Base-by-base conservation (phyloP, 2,113 vertebrate species). In the Tympanuchus pallidicinctus region DNA sequence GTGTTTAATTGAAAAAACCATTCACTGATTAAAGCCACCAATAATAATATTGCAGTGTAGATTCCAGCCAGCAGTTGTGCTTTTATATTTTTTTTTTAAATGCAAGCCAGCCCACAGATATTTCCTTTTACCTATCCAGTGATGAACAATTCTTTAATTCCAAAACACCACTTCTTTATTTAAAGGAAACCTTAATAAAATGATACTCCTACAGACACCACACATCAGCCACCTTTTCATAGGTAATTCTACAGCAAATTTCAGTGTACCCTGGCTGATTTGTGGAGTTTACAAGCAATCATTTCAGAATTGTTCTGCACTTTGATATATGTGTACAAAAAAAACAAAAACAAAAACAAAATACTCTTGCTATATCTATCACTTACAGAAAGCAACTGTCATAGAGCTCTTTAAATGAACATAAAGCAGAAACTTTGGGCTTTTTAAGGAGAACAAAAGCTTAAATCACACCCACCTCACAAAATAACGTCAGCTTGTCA, bases 401-500 rank as follows among this genome's bases (percentile, higher is more conserved):
- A 82, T 1, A 10, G 11, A 60, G 60, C 42, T 27, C 11, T 19
- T 80, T 48, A 77, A 56, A 60, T 61, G 28, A 71, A 70, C 13
- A 64, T n/a, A 57, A 9, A 84, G 25, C 5, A 81, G 21, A 30
- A 82, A 66, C 19, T 43, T 43, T 43, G 42, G 42, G 6, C 34
- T 60, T 14, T 25, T 16, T 36, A 25, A 28, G 13, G 36, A 63
- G 3, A 27, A 17, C 19, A 21, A 24, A 67, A 57, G 12, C 27
- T 83, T 13, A 50, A 17, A 28, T 28, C 48, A 64, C 59, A 98
- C 97, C 75, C 97, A 99, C 99, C 99, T 99, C 99, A 98, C 99
- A 99, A 97, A 99, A 99, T 88, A 99, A 98, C 0, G 99, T 99
- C 94, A 99, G 99, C 94, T 99, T 99, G 97, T 99, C 99, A 94